Conservation (phyloP, 2,113 vertebrate genomes). For the Microcebus murinus region DNA sequence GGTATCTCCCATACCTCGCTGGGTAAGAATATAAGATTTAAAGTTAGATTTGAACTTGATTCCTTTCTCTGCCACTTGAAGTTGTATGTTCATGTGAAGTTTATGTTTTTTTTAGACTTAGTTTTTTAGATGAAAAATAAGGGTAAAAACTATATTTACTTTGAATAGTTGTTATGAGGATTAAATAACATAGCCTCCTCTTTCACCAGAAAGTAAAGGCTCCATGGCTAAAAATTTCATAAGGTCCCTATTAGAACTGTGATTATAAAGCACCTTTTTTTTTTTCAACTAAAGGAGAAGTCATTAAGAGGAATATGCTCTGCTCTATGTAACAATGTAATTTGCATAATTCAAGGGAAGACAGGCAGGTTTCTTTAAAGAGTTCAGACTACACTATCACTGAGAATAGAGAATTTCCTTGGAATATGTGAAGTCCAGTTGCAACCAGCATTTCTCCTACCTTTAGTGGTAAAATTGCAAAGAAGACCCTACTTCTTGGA, state of each 20-base stretch:
- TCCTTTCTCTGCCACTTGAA: neutral
- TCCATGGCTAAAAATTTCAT: conserved; percentile 14
- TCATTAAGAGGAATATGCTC: neutral
- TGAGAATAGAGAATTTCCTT: neutral
- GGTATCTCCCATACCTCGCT: neutral
- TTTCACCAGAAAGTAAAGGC: neutral
- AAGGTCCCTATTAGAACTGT: neutral
- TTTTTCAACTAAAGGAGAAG: conserved; percentile 16
- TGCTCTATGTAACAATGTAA: conserved; percentile 14
- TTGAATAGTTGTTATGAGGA: neutral
- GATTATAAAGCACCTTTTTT: neutral
- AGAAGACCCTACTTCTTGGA: neutral
- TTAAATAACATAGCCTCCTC: neutral
- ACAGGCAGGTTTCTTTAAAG: conserved; percentile 22
- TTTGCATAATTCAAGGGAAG: conserved; percentile 59
- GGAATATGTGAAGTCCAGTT: neutral
- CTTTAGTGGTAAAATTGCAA: neutral
- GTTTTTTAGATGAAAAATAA: conserved; percentile 7
- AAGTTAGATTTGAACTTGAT: neutral
- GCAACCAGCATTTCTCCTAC: neutral
- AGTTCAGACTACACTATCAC: neutral
- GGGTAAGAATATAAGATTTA: neutral
- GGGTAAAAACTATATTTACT: neutral
- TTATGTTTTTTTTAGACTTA: conserved; percentile 20
- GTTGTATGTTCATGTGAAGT: neutral